A percentile compares a stretch with the other conserved stretches of the same genome.
Conservation (phyloP, 2,888 invertebrate genomes). For the Pocota personata region DNA sequence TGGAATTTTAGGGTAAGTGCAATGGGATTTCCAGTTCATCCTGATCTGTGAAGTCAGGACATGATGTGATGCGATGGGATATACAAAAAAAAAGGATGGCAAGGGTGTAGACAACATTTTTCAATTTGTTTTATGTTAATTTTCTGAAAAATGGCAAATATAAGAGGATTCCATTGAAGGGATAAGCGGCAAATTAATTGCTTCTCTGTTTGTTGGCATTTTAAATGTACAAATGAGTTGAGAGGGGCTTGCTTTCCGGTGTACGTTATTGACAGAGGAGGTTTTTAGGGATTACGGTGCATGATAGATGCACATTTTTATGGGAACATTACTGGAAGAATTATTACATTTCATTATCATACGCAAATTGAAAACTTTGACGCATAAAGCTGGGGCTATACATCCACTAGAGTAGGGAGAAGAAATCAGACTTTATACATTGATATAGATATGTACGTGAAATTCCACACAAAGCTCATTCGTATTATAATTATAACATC, state of each 20-base stretch:
- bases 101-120: constrained; percentile 45
- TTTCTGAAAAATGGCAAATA: constrained; percentile 53
- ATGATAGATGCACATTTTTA: constrained; percentile 42
- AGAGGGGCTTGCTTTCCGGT: constrained; percentile 17
- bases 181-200: constrained; percentile 73
- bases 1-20: constrained; percentile 52
- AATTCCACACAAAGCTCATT: too few species aligned
- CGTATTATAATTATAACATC: too few species aligned
- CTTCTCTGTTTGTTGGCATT: constrained; percentile 61
- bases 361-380: background rate
- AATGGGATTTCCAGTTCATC: constrained; percentile 37
- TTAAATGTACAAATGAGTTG: constrained; percentile 56
- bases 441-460: too few species aligned
- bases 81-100: too few species aligned
- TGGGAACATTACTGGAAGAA: constrained; percentile 21
- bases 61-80: background rate
- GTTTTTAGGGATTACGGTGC: constrained; percentile 47
- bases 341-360: constrained; percentile 23
- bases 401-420: background rate
- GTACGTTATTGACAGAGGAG: constrained; percentile 50
- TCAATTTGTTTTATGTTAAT: constrained; percentile 73
- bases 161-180: constrained; percentile 68
- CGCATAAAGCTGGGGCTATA: background rate
- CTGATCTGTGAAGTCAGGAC: constrained; percentile 48
- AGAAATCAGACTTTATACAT: background rate